Base-by-base conservation (phyloP, 2,113 vertebrate species). In the Dromas ardeola region DNA sequence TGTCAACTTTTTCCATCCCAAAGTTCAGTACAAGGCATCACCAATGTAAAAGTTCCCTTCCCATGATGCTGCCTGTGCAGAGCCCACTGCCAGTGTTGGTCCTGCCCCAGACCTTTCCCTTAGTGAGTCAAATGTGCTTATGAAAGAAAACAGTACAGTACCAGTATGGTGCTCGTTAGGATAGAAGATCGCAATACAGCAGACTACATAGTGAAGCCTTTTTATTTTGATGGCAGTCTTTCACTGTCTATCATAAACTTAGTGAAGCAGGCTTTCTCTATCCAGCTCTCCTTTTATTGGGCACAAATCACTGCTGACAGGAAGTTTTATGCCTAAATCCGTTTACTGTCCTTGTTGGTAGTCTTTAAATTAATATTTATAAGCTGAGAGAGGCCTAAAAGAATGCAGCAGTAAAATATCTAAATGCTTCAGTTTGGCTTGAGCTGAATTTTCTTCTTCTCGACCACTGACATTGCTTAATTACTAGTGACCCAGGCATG, bases 341-440 rank as follows among this genome's bases (percentile, higher is more conserved):
- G 96, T 98, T 98, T 98, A 98, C 97, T 96, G 98, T 98, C 98
- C 98, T 98, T 98, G 98, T 98, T 98, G 98, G 97, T 98, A 98
- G 98, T 98, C 97, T 98, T 98, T 98, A 98, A 98, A 98, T 99
- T 98, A 98, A 99, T 98, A 99, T 99, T 98, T 98, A 98, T 98
- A 98, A 98, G 97, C 97, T 86, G 67, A 97, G 96, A 98, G 97
- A 91, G 66, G 88, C 95, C 98, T 97, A 96, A 98, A 97, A 98
- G 94, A 87, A 97, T 97, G 96, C 96, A 91, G 98, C 98, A 97
- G 95, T 98, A 98, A 98, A 98, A 98, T 95, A 98, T 89, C 95
- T 97, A 97, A 98, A 98, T 98, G 97, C 96, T 97, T 96, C 96
- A 90, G 94, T 96, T 97, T 95, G 95, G 96, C 86, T 97, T 96